phyloP scores from a whole-genome alignment of 1,140 invertebrate species.

The Pogonognathellus flavescens region DNA sequence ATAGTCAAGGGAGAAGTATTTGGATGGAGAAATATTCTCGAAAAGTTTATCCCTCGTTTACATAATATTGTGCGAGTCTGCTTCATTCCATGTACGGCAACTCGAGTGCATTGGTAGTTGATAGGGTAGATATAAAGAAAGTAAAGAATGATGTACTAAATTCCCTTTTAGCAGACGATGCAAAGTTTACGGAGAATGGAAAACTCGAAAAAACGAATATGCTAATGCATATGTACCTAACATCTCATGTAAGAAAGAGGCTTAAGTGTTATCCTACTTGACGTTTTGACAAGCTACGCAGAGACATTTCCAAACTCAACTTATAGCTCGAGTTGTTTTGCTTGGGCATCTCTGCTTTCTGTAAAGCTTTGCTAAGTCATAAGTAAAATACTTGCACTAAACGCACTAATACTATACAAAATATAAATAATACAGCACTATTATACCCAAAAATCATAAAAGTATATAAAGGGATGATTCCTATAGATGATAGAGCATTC shows the following conservation, averaged over 20 bases:
- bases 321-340: neutral
- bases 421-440: too few species aligned
- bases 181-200: neutral
- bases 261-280: conserved; percentile 3
- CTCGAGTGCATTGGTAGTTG: neutral
- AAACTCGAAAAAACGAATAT: neutral
- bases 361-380: too few species aligned
- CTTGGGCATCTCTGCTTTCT: neutral
- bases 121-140: neutral
- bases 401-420: too few species aligned
- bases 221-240: neutral
- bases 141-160: neutral
- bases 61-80: neutral
- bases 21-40: neutral
- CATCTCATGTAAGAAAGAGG: neutral
- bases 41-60: conserved; percentile 11
- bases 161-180: too few species aligned
- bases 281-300: neutral
- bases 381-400: too few species aligned
- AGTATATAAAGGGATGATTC: too few species aligned
- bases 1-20: neutral
- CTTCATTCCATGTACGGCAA: neutral
- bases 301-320: too few species aligned
- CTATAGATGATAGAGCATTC: too few species aligned
- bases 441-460: too few species aligned